phyloP scores from a whole-genome alignment of 2,888 invertebrate species.

The Macropis europaea region DNA sequence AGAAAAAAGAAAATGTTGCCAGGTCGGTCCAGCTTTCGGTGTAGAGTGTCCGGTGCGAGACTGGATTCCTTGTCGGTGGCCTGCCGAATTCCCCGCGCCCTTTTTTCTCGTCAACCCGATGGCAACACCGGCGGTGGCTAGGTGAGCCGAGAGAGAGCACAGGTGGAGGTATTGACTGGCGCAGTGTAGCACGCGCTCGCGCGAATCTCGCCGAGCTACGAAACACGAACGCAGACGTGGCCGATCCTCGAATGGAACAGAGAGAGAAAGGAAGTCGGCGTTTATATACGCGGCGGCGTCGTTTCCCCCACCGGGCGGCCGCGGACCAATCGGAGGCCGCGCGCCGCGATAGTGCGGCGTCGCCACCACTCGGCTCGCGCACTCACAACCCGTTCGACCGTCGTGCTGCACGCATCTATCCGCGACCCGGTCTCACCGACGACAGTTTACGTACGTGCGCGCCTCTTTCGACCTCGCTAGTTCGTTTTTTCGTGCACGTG shows the following conservation, averaged over 20 bases:
- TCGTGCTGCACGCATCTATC: slow-evolving; percentile 62
- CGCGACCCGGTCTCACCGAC: too few species aligned
- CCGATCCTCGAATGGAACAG: slow-evolving; percentile 5
- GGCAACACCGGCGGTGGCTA: slow-evolving; percentile 46
- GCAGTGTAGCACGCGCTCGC: slow-evolving; percentile 65
- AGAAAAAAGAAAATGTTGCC: slow-evolving; percentile 13
- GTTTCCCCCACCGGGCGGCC: slow-evolving; percentile 39
- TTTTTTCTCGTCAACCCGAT: slow-evolving; percentile 27
- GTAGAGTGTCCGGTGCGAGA: slow-evolving; percentile 26
- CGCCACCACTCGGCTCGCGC: slow-evolving; percentile 61
- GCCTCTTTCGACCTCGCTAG: slow-evolving; percentile 5
- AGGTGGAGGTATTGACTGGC: slow-evolving; percentile 65
- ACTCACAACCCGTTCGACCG: slow-evolving; percentile 72
- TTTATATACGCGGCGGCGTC: slow-evolving; percentile 33
- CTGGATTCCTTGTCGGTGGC: slow-evolving; percentile 47
- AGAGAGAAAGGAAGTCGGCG: slow-evolving; percentile 31
- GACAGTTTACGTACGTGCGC: slow-evolving; percentile 41
- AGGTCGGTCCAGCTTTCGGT: slow-evolving; percentile 31
- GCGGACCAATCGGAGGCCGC: slow-evolving; percentile 51
- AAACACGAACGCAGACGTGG: slow-evolving; percentile 27
- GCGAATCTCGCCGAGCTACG: slow-evolving; percentile 54
- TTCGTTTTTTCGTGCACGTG: background rate
- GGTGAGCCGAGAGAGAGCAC: slow-evolving; percentile 49
- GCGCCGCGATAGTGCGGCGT: slow-evolving; percentile 57
- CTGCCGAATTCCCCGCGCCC: slow-evolving; percentile 46